Percentiles rank a stretch among this genome's conserved stretches.
Evolutionary conservation across 2,888 invertebrate genomes (phyloP).

Genomic region (Idaea biselata): DNA sequence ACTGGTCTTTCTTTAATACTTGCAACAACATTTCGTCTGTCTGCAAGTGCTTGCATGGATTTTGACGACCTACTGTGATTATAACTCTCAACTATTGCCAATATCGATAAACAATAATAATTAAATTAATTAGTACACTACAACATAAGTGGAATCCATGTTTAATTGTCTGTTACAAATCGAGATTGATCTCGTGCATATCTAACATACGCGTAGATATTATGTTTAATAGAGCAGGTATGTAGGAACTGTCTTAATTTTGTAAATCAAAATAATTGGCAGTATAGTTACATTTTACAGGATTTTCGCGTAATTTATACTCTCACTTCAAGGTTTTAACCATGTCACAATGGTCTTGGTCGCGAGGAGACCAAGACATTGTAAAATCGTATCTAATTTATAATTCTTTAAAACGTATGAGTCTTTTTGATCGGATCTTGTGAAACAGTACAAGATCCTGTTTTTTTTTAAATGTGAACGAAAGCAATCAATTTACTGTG

Average conservation of each 20-base stretch:
- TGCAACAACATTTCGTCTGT: no score
- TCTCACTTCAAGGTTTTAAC: no score
- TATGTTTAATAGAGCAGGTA: no score
- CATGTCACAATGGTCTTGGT: no score
- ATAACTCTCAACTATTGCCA: not conserved
- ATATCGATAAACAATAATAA: not conserved
- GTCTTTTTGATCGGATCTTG: not conserved
- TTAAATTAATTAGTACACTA: not conserved
- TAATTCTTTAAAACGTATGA: not conserved
- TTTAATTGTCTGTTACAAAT: not conserved
- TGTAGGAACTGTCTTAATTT: no score
- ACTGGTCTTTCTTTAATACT: no score
- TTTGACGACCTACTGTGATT: not conserved
- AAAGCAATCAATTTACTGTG: not conserved
- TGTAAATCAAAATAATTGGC: no score
- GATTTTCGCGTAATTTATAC: no score
- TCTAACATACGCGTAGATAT: no score
- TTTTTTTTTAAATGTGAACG: not conserved
- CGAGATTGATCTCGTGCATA: not conserved
- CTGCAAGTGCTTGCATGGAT: constrained; percentile 7
- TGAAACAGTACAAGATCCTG: not conserved
- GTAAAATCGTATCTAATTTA: no score
- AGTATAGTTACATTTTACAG: no score
- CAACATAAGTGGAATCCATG: not conserved
- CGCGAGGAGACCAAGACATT: no score